Evolutionary conservation across 2,888 invertebrate genomes (phyloP).

Genomic region (Apamea sordens): DNA sequence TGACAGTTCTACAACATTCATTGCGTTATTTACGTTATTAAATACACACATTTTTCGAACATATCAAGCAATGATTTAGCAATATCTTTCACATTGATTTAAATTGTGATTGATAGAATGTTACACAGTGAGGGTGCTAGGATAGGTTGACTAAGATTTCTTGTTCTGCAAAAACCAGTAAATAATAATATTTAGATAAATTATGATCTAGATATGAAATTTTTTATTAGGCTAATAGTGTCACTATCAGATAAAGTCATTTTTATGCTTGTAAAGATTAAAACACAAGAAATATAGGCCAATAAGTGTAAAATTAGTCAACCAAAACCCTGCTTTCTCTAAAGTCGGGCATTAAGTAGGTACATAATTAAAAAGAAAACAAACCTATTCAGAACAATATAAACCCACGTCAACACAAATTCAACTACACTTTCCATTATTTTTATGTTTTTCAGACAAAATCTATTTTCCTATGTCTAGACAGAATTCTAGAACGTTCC

Average conservation of each 20-base stretch:
- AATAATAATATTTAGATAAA: not conserved
- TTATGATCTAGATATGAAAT: not conserved
- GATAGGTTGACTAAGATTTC: not conserved
- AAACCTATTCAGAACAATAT: not conserved
- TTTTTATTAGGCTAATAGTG: not conserved
- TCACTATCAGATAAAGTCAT: not conserved
- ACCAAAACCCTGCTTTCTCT: not conserved
- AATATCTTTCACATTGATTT: too few species aligned
- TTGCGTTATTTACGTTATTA: too few species aligned
- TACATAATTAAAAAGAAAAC: not conserved
- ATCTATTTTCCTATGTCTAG: not conserved
- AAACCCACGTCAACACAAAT: not conserved
- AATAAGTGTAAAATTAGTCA: not conserved
- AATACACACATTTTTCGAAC: too few species aligned
- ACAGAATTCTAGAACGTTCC: constrained; percentile 30
- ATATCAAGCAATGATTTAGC: too few species aligned
- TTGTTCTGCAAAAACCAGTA: not conserved
- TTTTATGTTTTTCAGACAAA: not conserved
- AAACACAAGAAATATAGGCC: not conserved
- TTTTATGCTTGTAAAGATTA: not conserved
- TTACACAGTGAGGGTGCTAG: too few species aligned
- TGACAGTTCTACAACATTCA: too few species aligned
- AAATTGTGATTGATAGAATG: too few species aligned
- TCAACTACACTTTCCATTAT: not conserved
- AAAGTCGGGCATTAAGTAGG: not conserved